Evolutionary conservation across 2,797 vertebrate species (phyloP).

Genomic region (Buceros bicornis): DNA sequence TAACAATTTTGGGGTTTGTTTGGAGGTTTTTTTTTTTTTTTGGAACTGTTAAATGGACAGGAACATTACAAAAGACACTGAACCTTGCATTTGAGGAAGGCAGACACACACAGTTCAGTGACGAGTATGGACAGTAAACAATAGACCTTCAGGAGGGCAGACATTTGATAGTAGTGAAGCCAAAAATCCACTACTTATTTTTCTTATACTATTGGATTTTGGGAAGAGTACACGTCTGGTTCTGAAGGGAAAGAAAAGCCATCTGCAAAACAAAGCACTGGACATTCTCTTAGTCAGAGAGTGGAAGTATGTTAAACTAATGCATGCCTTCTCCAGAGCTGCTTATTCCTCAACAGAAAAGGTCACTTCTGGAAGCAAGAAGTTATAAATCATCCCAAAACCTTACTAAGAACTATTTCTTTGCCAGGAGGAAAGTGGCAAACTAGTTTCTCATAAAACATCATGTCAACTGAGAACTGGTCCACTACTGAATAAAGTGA

Average conservation of each 20-base stretch:
- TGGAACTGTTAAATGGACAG: background rate
- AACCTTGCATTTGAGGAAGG: background rate
- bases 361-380: background rate
- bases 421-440: background rate
- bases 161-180: background rate
- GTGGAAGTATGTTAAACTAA: background rate
- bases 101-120: background rate
- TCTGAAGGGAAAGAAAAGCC: too few relatives aligned
- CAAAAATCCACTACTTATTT: background rate
- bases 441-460: background rate
- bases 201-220: background rate
- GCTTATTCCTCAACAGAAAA: background rate
- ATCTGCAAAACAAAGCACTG: background rate
- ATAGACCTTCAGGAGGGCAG: background rate
- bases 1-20: background rate
- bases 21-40: background rate
- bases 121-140: background rate
- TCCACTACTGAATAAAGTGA: background rate
- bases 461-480: background rate
- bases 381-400: background rate
- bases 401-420: background rate
- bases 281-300: background rate
- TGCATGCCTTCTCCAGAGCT: background rate
- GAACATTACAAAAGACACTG: background rate
- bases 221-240: background rate